Conservation (phyloP, 2,797 vertebrate species). For the Girardinus metallicus region DNA sequence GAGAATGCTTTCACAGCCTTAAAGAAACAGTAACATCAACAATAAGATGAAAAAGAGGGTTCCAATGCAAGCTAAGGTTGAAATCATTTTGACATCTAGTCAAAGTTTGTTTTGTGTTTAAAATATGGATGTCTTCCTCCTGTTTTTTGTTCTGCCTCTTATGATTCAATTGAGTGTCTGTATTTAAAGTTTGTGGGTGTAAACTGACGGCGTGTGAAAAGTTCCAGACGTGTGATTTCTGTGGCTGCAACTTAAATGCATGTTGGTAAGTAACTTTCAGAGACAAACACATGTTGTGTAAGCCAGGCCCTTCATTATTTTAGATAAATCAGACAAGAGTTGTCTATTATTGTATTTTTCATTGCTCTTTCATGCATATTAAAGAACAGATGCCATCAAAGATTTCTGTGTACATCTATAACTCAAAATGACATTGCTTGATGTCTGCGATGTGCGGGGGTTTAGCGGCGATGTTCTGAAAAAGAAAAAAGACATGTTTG, state of each 20-base stretch:
- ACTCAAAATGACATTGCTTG: not conserved
- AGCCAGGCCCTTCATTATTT: not conserved
- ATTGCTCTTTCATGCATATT: not conserved
- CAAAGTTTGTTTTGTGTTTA: not conserved
- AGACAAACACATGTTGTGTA: not conserved
- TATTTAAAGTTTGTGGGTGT: not conserved
- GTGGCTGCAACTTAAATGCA: not conserved
- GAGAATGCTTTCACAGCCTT: not conserved
- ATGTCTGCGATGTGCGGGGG: not conserved
- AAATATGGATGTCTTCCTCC: not conserved
- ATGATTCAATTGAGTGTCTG: not conserved
- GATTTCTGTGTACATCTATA: not conserved
- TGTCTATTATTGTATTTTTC: not conserved
- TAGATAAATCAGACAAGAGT: not conserved
- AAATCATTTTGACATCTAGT: not conserved
- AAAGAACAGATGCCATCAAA: not conserved
- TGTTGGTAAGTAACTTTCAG: not conserved
- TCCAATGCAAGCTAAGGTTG: not conserved
- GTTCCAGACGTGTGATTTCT: not conserved
- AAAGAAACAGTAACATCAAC: not conserved
- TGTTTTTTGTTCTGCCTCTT: not conserved
- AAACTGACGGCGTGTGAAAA: not conserved
- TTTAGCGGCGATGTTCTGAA: constrained; percentile 3
- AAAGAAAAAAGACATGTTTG: constrained; percentile 7
- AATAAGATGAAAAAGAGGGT: not conserved